Conservation (phyloP, 2,797 vertebrate genomes). For the Australoheros facetus region DNA sequence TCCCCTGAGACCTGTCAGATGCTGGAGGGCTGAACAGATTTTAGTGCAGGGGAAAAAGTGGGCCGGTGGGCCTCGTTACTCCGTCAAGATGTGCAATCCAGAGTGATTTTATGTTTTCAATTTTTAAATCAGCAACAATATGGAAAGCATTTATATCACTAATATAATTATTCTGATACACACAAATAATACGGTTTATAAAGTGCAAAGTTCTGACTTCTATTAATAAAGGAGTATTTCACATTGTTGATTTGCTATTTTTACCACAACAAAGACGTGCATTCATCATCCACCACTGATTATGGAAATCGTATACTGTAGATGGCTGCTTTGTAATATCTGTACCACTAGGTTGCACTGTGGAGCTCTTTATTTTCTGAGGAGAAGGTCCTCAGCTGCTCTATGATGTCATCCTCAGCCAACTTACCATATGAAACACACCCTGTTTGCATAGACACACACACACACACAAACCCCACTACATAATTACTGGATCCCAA, state of each 20-base stretch:
- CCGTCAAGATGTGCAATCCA: background rate
- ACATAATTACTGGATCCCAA: constrained; percentile 28
- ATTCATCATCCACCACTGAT: background rate
- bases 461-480: constrained; percentile 16
- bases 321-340: constrained; percentile 34
- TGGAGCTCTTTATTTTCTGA: constrained; percentile 26
- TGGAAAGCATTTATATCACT: background rate
- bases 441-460: constrained; percentile 40
- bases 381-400: background rate
- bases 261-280: background rate
- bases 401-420: constrained; percentile 66
- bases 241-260: background rate
- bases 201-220: background rate
- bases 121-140: background rate
- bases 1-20: constrained; percentile 40
- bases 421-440: constrained; percentile 68
- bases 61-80: background rate
- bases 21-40: constrained; percentile 24
- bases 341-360: constrained; percentile 42
- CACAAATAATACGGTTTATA: background rate
- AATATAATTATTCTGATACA: background rate
- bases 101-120: background rate
- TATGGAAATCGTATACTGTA: background rate
- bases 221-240: background rate
- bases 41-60: background rate